Conservation (phyloP, 2,797 vertebrate species). For the Mus caroli region DNA sequence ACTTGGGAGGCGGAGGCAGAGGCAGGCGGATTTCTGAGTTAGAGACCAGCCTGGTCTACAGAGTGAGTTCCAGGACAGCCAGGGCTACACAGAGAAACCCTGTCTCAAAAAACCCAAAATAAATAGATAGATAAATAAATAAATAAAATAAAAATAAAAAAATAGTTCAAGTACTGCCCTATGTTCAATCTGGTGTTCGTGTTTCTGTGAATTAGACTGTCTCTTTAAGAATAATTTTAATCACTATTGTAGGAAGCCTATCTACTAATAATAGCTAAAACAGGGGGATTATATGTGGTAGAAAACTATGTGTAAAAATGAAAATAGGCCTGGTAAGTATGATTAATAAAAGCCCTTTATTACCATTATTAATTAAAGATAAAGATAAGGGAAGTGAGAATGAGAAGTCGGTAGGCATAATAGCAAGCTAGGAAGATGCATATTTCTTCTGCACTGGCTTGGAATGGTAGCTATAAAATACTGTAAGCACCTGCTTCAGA, state of each 20-base stretch:
- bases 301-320: neutral
- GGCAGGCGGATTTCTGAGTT: no score
- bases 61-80: no score
- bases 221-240: conserved; percentile 36
- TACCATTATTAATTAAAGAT: conserved; percentile 28
- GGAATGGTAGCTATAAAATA: neutral
- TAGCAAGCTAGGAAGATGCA: neutral
- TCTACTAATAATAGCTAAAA: conserved; percentile 29
- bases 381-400: neutral
- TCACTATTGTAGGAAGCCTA: neutral
- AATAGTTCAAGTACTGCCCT: neutral
- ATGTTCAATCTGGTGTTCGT: conserved; percentile 54
- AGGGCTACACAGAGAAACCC: no score
- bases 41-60: no score
- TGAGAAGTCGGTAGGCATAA: neutral
- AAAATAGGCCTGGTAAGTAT: conserved; percentile 21
- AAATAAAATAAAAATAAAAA: no score
- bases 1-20: no score
- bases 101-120: no score
- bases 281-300: neutral
- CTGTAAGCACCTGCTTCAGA: neutral
- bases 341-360: neutral
- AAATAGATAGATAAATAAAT: no score
- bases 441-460: neutral
- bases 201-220: conserved; percentile 46